Conservation (phyloP, 2,113 vertebrate species). For the Tragelaphus scriptus region DNA sequence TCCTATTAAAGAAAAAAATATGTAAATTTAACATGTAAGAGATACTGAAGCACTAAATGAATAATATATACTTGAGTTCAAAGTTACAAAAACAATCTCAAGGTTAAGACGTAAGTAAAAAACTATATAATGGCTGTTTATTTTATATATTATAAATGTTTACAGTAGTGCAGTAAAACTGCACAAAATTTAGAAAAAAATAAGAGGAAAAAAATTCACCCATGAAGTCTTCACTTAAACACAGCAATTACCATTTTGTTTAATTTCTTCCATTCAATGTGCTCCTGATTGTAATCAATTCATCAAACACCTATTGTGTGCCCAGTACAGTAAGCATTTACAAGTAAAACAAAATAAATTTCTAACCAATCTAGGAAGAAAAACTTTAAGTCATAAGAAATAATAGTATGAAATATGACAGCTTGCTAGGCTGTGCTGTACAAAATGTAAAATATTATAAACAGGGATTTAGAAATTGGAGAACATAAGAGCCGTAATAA, state of each 20-base stretch:
- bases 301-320: background rate
- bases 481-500: background rate
- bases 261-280: slow-evolving; percentile 23
- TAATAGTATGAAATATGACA: background rate
- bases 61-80: background rate
- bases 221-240: background rate
- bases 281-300: slow-evolving; percentile 15
- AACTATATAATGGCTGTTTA: background rate
- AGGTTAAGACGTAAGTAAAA: background rate
- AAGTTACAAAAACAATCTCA: slow-evolving; percentile 52
- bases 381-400: background rate
- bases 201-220: background rate
- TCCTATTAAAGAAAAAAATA: slow-evolving; percentile 79
- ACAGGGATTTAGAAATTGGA: background rate
- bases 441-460: background rate
- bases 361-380: slow-evolving; percentile 14
- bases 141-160: slow-evolving; percentile 15
- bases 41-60: background rate
- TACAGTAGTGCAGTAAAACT: background rate
- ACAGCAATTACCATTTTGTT: background rate
- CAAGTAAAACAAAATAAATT: slow-evolving; percentile 35
- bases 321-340: background rate
- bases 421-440: background rate
- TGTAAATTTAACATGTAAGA: background rate
- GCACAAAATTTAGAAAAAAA: slow-evolving; percentile 21